These are phyloP conservation scores for Aix galericulata DNA, from an alignment of 2,113 vertebrate genomes.

Conservation along the genomic window DNA sequence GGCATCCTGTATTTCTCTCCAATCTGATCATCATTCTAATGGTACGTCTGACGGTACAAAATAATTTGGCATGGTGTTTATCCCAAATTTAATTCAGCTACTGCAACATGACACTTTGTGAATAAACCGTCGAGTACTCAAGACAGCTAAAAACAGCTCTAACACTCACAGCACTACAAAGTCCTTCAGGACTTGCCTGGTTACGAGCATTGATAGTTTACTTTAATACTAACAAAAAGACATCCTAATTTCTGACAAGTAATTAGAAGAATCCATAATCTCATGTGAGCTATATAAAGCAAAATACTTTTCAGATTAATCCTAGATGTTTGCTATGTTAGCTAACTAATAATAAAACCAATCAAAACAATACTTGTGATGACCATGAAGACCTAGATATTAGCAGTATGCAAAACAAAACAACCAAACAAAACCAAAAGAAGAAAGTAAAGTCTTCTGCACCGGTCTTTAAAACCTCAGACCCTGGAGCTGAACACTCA, in stretches of 20 bases:
- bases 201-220: background rate
- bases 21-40: fast-evolving
- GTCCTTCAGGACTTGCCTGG: background rate
- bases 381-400: fast-evolving
- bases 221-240: fast-evolving
- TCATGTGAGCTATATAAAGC: background rate
- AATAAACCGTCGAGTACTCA: background rate
- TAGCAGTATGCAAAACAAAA: background rate
- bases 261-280: background rate
- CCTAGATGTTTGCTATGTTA: background rate
- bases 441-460: background rate
- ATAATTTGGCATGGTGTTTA: background rate
- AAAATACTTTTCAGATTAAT: background rate
- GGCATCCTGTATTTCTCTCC: background rate
- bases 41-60: background rate
- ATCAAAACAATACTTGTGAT: background rate
- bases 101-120: background rate
- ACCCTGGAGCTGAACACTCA: background rate
- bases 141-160: background rate
- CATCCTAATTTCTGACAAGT: background rate
- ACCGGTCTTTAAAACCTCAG: background rate
- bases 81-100: background rate
- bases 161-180: background rate
- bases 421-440: background rate
- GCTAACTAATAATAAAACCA: background rate